Percentiles rank a stretch among this genome's conserved stretches.
These are phyloP conservation scores for Ciconia stormi DNA, from an alignment of 2,113 vertebrate species.

Conservation along the genomic window DNA sequence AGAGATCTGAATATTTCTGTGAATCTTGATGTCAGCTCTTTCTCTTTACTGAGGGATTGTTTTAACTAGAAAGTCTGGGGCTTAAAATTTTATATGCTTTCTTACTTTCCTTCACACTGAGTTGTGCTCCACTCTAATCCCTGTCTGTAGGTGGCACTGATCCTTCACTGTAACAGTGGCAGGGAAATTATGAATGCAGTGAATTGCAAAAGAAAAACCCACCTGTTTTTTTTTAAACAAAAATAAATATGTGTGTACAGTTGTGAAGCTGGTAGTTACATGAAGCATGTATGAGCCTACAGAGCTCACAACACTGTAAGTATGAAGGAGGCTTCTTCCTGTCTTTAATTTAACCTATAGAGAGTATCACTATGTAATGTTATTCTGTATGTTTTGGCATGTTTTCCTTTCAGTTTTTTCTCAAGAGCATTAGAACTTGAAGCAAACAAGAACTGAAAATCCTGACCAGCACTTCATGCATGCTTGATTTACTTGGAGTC, in stretches of 20 bases:
- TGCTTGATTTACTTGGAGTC: conserved; percentile 26
- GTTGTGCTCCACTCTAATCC: not conserved
- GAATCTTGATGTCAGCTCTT: not conserved
- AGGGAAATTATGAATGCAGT: not conserved
- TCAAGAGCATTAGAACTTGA: conserved; percentile 1
- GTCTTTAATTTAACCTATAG: not conserved
- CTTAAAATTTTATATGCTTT: conserved; percentile 18
- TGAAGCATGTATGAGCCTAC: not conserved
- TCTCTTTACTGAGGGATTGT: not conserved
- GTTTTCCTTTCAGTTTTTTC: conserved; percentile 13
- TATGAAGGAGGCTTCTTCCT: not conserved
- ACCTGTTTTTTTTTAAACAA: not conserved
- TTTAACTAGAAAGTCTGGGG: conserved; percentile 19
- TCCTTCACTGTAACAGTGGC: conserved; percentile 42
- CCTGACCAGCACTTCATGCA: not conserved
- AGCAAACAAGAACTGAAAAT: conserved; percentile 18
- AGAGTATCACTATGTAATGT: not conserved
- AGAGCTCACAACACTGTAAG: not conserved
- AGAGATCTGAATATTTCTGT: conserved; percentile 11
- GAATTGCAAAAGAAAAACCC: not conserved
- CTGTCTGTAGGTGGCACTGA: conserved; percentile 71
- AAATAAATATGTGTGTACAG: not conserved
- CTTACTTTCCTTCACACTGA: not conserved
- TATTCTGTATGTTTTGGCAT: not conserved
- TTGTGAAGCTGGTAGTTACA: not conserved